Conservation (phyloP, 2,797 vertebrate genomes). For the Parotocinclus haroldoi region DNA sequence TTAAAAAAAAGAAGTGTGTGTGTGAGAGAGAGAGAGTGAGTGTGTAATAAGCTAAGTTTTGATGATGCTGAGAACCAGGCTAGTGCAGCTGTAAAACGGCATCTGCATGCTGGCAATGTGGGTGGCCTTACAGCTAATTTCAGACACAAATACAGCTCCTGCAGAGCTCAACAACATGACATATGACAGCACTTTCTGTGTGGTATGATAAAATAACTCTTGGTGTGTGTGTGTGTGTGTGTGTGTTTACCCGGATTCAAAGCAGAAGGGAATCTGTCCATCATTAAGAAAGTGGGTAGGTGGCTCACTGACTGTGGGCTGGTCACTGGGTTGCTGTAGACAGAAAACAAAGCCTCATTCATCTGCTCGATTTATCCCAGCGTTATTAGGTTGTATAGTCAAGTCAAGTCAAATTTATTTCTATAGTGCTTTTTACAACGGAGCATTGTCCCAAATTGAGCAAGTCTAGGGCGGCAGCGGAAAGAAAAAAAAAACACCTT, state of each 20-base stretch:
- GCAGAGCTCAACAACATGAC: slow-evolving; percentile 25
- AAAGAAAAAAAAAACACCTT: too few relatives aligned
- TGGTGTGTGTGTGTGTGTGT: slow-evolving; percentile 16
- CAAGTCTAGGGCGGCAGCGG: too few relatives aligned
- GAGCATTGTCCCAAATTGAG: too few relatives aligned
- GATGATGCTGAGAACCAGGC: slow-evolving; percentile 57
- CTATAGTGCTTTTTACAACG: too few relatives aligned
- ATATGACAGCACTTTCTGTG: slow-evolving; percentile 18
- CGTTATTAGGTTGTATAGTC: too few relatives aligned
- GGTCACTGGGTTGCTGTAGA: slow-evolving; percentile 60
- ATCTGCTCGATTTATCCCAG: too few relatives aligned
- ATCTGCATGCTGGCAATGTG: slow-evolving; percentile 62
- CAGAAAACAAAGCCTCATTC: neutral
- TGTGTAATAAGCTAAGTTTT: slow-evolving; percentile 47
- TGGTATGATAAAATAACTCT: neutral
- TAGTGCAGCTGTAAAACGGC: slow-evolving; percentile 61
- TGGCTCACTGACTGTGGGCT: slow-evolving; percentile 62
- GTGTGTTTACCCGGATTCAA: slow-evolving; percentile 88
- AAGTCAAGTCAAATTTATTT: too few relatives aligned
- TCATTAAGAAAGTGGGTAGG: slow-evolving; percentile 77
- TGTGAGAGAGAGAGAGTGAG: slow-evolving; percentile 10
- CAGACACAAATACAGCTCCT: slow-evolving; percentile 29
- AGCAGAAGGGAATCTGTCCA: slow-evolving; percentile 87
- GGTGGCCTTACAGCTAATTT: slow-evolving; percentile 56
- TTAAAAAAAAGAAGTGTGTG: slow-evolving; percentile 17